Conservation (phyloP, 2,113 vertebrate species). For the Dasyurus viverrinus region DNA sequence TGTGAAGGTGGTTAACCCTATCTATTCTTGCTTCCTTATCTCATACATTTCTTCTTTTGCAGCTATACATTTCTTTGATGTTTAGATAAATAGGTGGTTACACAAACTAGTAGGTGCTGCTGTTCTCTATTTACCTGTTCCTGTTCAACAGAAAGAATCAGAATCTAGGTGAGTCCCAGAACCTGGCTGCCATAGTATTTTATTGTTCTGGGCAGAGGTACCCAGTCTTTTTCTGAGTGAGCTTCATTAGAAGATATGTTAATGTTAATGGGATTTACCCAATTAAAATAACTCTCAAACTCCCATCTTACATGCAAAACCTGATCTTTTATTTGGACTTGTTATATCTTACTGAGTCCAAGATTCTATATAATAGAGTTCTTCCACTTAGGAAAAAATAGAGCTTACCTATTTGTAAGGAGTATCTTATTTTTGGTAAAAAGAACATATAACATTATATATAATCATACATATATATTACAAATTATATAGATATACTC, state of each 20-base stretch:
- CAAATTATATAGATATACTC: background rate
- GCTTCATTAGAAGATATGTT: background rate
- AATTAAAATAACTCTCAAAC: background rate
- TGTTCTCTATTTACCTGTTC: background rate
- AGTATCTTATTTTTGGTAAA: background rate
- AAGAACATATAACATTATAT: background rate
- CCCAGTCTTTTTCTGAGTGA: background rate
- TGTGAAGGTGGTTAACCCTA: background rate
- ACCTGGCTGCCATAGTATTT: background rate
- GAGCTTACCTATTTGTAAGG: no score
- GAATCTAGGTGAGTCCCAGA: background rate
- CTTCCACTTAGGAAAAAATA: background rate
- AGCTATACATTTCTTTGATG: background rate
- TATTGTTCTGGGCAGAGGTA: background rate
- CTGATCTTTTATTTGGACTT: background rate
- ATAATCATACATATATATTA: background rate
- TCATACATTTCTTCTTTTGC: background rate
- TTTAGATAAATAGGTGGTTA: background rate
- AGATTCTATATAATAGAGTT: background rate
- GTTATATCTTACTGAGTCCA: background rate
- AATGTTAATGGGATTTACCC: background rate
- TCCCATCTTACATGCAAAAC: background rate
- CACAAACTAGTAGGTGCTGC: no score
- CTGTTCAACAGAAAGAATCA: background rate
- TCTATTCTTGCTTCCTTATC: background rate